phyloP scores from a whole-genome alignment of 2,113 vertebrate species.

The Nettapus auritus region DNA sequence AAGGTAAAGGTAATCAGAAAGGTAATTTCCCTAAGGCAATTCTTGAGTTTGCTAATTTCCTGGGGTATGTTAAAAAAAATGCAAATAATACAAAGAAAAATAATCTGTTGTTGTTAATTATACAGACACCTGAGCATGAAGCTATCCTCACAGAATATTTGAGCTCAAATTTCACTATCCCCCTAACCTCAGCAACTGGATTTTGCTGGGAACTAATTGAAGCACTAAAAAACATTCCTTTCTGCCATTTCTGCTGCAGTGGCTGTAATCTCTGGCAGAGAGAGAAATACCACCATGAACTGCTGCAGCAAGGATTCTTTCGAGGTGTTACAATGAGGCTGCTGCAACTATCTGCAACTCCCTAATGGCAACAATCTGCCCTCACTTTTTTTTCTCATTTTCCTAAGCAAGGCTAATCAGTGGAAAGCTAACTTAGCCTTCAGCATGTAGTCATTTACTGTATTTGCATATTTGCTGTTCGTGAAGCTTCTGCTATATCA shows the following conservation, averaged over 20 bases:
- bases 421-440: not conserved
- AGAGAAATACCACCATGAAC: not conserved
- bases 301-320: not conserved
- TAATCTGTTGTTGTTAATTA: not conserved
- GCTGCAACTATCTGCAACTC: not conserved
- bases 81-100: too few relatives aligned
- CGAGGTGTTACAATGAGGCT: not conserved
- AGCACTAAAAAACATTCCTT: not conserved
- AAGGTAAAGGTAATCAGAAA: too few relatives aligned
- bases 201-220: not conserved
- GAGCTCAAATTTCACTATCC: not conserved
- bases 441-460: not conserved
- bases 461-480: not conserved
- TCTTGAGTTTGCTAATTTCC: not conserved
- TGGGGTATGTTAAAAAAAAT: fast-evolving
- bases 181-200: not conserved
- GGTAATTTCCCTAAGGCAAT: not conserved
- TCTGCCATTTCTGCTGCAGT: not conserved
- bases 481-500: not conserved
- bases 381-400: not conserved
- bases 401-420: not conserved
- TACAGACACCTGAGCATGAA: not conserved
- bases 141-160: not conserved
- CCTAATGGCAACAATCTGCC: not conserved
- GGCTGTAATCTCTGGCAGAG: not conserved